These are phyloP conservation scores for Macrobrachium nipponense DNA, from an alignment of 1,140 invertebrate genomes.

Conservation along the genomic window DNA sequence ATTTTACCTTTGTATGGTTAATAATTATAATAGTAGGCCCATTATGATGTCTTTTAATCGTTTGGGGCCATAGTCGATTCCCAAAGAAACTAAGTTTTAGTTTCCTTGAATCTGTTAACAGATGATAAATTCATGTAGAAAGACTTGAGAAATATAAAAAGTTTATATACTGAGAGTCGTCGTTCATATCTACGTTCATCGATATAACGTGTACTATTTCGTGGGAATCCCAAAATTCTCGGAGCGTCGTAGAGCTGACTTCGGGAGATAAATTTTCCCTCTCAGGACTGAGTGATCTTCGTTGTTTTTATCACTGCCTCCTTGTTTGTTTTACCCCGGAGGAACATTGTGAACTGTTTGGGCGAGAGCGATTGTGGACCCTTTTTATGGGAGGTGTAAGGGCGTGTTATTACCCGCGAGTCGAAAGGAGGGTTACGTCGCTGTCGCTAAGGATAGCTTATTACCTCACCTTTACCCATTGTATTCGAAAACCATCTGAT, in stretches of 20 bases:
- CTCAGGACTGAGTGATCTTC: conserved; percentile 15
- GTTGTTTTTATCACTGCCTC: conserved; percentile 51
- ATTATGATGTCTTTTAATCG: no score
- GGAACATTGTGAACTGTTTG: not conserved
- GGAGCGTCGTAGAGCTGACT: not conserved
- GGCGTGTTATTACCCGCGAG: not conserved
- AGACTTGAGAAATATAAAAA: no score
- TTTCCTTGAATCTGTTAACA: no score
- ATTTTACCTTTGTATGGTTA: no score
- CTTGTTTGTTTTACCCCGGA: conserved; percentile 47
- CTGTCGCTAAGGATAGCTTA: conserved; percentile 28
- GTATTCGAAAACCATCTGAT: conserved; percentile 56
- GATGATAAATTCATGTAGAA: no score
- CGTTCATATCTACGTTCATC: no score
- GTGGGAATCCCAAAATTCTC: no score
- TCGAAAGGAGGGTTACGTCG: conserved; percentile 3
- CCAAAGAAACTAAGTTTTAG: no score
- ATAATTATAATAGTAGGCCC: no score
- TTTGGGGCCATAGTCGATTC: no score
- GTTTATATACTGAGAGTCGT: no score
- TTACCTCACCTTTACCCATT: conserved; percentile 55
- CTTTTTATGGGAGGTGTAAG: not conserved
- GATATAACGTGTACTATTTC: no score
- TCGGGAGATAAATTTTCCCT: conserved; percentile 42
- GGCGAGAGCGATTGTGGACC: not conserved